Conservation (phyloP, 2,888 invertebrate species). For the Morpho helenor region DNA sequence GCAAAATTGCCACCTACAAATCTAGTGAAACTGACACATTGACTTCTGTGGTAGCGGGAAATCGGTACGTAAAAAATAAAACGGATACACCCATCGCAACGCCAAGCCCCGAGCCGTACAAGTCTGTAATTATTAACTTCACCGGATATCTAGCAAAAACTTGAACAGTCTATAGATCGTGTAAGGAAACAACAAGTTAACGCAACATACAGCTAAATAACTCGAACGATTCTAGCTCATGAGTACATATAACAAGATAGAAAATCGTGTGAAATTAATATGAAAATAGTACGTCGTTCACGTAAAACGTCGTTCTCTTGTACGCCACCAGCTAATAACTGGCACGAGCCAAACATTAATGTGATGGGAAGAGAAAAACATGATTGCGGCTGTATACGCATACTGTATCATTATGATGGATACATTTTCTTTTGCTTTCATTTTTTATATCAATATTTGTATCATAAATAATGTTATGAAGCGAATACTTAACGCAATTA, state of each 20-base stretch:
- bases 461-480: background rate
- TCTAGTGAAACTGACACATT: conserved; percentile 29
- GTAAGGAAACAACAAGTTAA: conserved; percentile 13
- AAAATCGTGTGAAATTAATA: conserved; percentile 6
- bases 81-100: conserved; percentile 50
- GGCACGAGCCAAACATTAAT: conserved; percentile 43
- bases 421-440: conserved; percentile 19
- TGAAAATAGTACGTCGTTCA: conserved; percentile 9
- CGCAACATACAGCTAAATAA: background rate
- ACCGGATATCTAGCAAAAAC: conserved; percentile 60
- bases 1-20: conserved; percentile 10
- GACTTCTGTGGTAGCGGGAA: conserved; percentile 32
- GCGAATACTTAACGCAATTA: background rate
- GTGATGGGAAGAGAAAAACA: conserved; percentile 36
- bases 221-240: conserved; percentile 14
- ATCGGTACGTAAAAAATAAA: conserved; percentile 36
- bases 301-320: conserved; percentile 34
- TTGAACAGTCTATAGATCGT: conserved; percentile 37
- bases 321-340: conserved; percentile 42
- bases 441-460: conserved; percentile 9
- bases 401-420: conserved; percentile 28
- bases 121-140: conserved; percentile 52
- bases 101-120: conserved; percentile 36
- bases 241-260: background rate
- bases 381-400: conserved; percentile 30